Conservation (phyloP, 2,888 invertebrate species). For the Galerucella calmariensis region DNA sequence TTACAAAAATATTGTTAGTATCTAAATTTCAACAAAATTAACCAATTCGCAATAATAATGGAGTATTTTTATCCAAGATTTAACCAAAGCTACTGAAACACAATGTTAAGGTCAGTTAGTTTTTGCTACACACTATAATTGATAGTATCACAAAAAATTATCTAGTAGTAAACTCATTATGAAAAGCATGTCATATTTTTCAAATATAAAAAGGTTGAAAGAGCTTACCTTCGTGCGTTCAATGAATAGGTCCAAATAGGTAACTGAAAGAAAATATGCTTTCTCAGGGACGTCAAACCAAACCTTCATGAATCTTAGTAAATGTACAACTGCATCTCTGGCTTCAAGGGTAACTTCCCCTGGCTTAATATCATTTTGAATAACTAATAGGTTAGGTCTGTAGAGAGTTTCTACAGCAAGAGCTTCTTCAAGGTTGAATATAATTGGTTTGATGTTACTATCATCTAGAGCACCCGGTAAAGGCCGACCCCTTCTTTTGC, state of each 20-base stretch:
- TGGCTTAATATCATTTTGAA: constrained; percentile 52
- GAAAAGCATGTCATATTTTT: neutral
- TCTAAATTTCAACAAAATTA: neutral
- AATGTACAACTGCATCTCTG: constrained; percentile 84
- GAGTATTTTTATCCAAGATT: neutral
- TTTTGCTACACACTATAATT: neutral
- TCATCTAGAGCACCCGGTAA: constrained; percentile 59
- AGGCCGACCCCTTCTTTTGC: constrained; percentile 63
- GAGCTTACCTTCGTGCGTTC: constrained; percentile 81
- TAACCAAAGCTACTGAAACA: neutral
- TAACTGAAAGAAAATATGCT: constrained; percentile 81
- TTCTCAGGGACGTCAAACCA: constrained; percentile 87
- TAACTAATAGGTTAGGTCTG: constrained; percentile 54
- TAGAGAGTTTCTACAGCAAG: constrained; percentile 55
- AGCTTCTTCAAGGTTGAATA: constrained; percentile 58
- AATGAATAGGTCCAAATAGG: constrained; percentile 78
- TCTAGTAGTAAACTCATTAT: neutral
- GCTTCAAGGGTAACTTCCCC: constrained; percentile 81
- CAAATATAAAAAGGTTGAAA: neutral
- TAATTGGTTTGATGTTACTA: constrained; percentile 56
- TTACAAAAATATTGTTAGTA: neutral
- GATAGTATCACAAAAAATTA: neutral
- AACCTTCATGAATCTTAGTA: constrained; percentile 83
- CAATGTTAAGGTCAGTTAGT: neutral
- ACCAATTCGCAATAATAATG: neutral